Conservation (phyloP, 2,797 vertebrate species). For the Malacoraja senta region DNA sequence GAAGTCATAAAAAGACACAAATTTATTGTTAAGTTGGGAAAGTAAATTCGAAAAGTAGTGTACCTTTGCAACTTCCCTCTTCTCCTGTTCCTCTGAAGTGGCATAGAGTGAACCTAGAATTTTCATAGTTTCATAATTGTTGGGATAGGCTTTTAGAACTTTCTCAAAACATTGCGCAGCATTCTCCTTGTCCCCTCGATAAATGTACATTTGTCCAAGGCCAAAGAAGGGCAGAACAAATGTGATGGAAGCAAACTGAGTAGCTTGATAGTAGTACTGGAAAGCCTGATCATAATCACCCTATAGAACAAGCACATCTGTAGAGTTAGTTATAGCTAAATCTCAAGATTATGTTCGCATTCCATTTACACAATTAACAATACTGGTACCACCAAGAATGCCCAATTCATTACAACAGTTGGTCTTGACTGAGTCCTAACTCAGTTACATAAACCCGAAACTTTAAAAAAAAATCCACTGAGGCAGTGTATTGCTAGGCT, state of each 20-base stretch:
- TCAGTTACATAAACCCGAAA: no score
- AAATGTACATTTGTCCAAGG: conserved; percentile 98
- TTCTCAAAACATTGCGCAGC: conserved; percentile 97
- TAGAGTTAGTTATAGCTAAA: no score
- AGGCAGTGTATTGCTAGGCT: no score
- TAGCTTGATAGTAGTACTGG: conserved; percentile 98
- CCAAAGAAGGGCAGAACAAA: conserved; percentile 96
- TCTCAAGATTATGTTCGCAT: not conserved
- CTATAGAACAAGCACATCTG: conserved; percentile 52
- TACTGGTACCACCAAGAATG: no score
- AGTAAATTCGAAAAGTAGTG: not conserved
- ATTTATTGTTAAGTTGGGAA: not conserved
- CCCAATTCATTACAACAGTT: no score
- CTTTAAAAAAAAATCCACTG: no score
- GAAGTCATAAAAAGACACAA: not conserved
- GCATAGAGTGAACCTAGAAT: conserved; percentile 96
- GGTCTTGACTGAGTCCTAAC: no score
- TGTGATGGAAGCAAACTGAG: conserved; percentile 93
- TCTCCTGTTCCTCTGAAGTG: conserved; percentile 96
- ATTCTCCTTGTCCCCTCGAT: conserved; percentile 95
- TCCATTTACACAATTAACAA: not conserved
- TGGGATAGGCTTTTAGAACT: conserved; percentile 95
- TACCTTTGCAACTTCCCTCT: conserved; percentile 94
- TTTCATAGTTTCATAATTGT: conserved; percentile 99
- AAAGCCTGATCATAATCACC: conserved; percentile 98